Evolutionary conservation across 1,140 invertebrate genomes (phyloP).

Genomic region (Megalonaias nervosa): DNA sequence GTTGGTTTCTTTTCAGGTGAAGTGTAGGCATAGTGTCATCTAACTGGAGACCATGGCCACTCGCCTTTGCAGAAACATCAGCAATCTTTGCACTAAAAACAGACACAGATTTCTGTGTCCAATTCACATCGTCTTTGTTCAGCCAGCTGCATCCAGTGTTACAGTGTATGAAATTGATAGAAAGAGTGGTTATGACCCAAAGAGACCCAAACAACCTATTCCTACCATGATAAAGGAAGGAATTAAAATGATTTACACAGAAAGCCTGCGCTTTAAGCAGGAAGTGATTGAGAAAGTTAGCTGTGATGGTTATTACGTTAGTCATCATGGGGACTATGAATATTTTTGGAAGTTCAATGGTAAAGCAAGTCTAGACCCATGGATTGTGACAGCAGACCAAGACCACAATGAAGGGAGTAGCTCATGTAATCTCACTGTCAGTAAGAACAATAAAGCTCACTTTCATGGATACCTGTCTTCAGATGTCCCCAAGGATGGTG

Average conservation of each 20-base stretch:
- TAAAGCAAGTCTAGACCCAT: conserved; percentile 78
- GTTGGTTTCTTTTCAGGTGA: too few relatives aligned
- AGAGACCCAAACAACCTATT: background rate
- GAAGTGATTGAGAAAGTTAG: conserved; percentile 80
- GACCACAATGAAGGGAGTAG: conserved; percentile 88
- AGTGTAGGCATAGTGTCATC: too few relatives aligned
- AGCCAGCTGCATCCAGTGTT: background rate
- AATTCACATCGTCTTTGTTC: too few relatives aligned
- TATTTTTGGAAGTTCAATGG: conserved; percentile 68
- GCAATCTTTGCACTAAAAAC: too few relatives aligned
- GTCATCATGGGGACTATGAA: conserved; percentile 66
- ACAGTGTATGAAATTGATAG: conserved; percentile 44
- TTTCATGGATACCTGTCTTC: conserved; percentile 84
- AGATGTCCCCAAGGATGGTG: conserved; percentile 85
- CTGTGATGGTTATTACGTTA: conserved; percentile 75
- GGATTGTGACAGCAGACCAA: conserved; percentile 82
- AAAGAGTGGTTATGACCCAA: conserved; percentile 52
- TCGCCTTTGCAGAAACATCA: too few relatives aligned
- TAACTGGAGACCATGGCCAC: too few relatives aligned
- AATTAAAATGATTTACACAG: conserved; percentile 77
- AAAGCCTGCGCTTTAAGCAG: conserved; percentile 78
- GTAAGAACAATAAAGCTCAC: conserved; percentile 79
- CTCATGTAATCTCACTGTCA: conserved; percentile 75
- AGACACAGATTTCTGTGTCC: too few relatives aligned
- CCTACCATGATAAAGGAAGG: conserved; percentile 70